phyloP scores from a whole-genome alignment of 1,140 invertebrate species.

The Anagrus nilaparvatae region DNA sequence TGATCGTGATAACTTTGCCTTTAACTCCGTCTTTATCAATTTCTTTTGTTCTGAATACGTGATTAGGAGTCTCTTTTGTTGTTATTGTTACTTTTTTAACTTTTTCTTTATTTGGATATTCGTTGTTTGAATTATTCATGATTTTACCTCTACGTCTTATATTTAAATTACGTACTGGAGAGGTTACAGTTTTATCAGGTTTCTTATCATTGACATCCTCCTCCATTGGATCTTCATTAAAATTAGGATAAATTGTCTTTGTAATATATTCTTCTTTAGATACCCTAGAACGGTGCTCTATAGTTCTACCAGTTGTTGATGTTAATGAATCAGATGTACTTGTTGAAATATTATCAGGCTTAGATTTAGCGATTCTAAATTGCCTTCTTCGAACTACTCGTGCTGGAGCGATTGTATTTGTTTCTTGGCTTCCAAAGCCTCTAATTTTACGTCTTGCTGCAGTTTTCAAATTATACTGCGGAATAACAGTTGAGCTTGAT shows the following conservation, averaged over 20 bases:
- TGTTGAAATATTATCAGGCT: not conserved
- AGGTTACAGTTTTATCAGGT: no score
- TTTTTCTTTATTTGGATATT: no score
- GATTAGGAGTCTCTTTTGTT: slow-evolving; percentile 24
- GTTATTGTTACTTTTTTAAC: slow-evolving; percentile 20
- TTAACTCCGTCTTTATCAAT: slow-evolving; percentile 20
- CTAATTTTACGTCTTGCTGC: no score
- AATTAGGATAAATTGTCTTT: slow-evolving; percentile 22
- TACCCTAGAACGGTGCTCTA: slow-evolving; percentile 20
- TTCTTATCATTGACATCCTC: slow-evolving; percentile 9
- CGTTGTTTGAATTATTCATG: no score
- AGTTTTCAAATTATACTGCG: no score
- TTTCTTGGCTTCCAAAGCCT: no score
- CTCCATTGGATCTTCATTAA: slow-evolving; percentile 1
- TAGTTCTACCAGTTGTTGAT: slow-evolving; percentile 17
- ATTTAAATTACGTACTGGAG: no score
- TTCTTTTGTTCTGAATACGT: slow-evolving; percentile 20
- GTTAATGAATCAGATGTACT: slow-evolving; percentile 3
- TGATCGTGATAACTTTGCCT: slow-evolving; percentile 14
- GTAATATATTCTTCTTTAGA: slow-evolving; percentile 27
- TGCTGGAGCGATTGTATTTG: no score
- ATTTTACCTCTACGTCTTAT: no score
- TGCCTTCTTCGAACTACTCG: slow-evolving; percentile 7
- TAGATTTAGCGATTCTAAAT: not conserved
- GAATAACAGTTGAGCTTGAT: no score